Conservation (phyloP, 1,140 invertebrate species). For the Palaemon carinicauda region DNA sequence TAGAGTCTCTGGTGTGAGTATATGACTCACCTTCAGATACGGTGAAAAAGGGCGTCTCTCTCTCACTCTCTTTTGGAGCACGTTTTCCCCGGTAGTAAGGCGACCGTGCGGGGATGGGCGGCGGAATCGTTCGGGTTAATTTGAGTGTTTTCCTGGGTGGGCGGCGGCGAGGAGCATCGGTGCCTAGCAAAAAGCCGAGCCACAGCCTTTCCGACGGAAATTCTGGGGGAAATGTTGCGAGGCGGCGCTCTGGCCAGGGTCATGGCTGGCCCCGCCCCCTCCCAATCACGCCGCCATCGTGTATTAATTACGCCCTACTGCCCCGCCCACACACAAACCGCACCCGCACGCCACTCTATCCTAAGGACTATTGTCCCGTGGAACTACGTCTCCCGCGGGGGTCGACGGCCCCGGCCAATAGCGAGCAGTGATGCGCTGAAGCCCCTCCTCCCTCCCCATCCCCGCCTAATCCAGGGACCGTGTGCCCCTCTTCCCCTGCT, state of each 20-base stretch:
- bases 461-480: too few species aligned
- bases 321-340: not conserved
- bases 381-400: too few species aligned
- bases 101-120: not conserved
- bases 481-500: too few species aligned
- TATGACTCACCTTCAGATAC: not conserved
- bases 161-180: not conserved
- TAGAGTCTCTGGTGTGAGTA: not conserved
- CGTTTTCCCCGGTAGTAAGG: not conserved
- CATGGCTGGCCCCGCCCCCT: not conserved
- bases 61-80: not conserved
- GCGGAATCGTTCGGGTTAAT: not conserved
- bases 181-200: constrained; percentile 5
- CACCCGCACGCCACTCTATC: not conserved
- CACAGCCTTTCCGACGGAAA: constrained; percentile 29
- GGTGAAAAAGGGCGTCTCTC: not conserved
- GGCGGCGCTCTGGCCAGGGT: not conserved
- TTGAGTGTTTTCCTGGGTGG: not conserved
- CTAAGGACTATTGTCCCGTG: too few species aligned
- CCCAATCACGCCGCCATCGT: constrained; percentile 7
- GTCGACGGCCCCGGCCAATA: too few species aligned
- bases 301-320: constrained; percentile 27
- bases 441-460: too few species aligned
- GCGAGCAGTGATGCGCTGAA: too few species aligned
- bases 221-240: constrained; percentile 27